Percentiles rank a stretch among this genome's conserved stretches.
Conservation (phyloP, 2,888 invertebrate genomes). For the Oeneis ivallda region DNA sequence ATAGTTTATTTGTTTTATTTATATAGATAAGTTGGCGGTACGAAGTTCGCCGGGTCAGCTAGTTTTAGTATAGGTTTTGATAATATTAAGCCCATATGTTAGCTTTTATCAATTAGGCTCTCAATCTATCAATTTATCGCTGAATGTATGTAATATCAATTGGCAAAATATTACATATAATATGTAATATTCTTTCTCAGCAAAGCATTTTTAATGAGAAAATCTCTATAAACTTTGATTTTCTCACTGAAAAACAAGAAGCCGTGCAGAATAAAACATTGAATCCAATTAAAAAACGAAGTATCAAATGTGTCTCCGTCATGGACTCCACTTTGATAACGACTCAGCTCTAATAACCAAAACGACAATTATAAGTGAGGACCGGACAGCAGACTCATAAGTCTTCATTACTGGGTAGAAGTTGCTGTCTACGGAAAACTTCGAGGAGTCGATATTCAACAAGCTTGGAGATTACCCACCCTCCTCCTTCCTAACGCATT, state of each 20-base stretch:
- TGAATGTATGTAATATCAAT: too few relatives aligned
- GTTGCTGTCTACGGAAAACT: slow-evolving; percentile 56
- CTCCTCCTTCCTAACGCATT: slow-evolving; percentile 26
- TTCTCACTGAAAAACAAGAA: background rate
- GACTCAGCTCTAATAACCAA: slow-evolving; percentile 51
- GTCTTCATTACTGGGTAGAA: slow-evolving; percentile 71
- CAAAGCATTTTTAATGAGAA: background rate
- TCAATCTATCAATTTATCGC: too few relatives aligned
- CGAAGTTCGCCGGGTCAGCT: too few relatives aligned
- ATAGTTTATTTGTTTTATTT: too few relatives aligned
- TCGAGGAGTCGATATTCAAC: slow-evolving; percentile 54
- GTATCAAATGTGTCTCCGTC: slow-evolving; percentile 42
- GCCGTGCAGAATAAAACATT: slow-evolving; percentile 32
- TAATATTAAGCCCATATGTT: too few relatives aligned
- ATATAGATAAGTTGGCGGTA: too few relatives aligned
- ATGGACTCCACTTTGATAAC: slow-evolving; percentile 39
- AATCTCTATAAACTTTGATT: background rate
- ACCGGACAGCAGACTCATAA: slow-evolving; percentile 68
- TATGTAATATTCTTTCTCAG: too few relatives aligned
- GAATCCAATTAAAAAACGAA: slow-evolving; percentile 43
- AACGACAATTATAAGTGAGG: slow-evolving; percentile 63
- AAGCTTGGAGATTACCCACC: slow-evolving; percentile 55
- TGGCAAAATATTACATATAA: too few relatives aligned
- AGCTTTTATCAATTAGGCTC: too few relatives aligned
- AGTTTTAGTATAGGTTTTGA: too few relatives aligned